A percentile compares a stretch with the other conserved stretches of the same genome.
These are phyloP conservation scores for Mus spretus DNA, from an alignment of 2,797 vertebrate species.

Conservation along the genomic window DNA sequence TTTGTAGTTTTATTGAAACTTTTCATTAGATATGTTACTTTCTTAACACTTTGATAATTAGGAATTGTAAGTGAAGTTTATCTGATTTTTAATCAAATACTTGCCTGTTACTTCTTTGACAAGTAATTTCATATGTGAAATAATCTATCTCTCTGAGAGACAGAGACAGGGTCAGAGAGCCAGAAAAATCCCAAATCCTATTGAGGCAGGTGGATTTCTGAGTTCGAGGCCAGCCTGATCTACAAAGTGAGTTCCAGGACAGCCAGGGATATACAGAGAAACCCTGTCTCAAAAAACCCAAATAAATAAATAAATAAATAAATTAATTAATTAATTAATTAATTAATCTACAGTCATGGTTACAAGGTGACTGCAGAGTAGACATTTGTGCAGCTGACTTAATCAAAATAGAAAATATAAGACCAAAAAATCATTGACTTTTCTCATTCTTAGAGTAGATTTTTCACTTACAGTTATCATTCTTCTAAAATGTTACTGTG, in stretches of 20 bases:
- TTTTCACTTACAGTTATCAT: constrained; percentile 62
- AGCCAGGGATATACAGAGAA: no score
- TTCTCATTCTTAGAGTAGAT: background rate
- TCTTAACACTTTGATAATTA: constrained; percentile 38
- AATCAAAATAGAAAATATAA: constrained; percentile 48
- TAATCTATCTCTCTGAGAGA: background rate
- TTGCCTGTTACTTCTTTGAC: constrained; percentile 46
- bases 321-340: no score
- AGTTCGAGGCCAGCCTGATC: no score
- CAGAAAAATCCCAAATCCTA: background rate
- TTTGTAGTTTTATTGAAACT: constrained; percentile 53
- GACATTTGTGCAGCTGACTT: background rate
- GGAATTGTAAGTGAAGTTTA: constrained; percentile 21
- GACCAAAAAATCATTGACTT: constrained; percentile 8
- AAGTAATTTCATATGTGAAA: constrained; percentile 15
- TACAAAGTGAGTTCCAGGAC: no score
- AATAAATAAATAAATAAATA: no score
- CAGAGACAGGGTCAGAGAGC: no score
- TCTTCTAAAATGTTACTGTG: constrained; percentile 72
- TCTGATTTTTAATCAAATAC: constrained; percentile 48
- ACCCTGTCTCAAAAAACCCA: no score
- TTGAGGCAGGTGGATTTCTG: background rate
- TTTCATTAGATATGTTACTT: constrained; percentile 12
- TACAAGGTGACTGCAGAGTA: background rate
- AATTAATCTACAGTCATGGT: background rate